Evolutionary conservation across 2,113 vertebrate species (phyloP), one percentile per base, ranked within the genome.

Genomic region (Calonectris borealis): DNA sequence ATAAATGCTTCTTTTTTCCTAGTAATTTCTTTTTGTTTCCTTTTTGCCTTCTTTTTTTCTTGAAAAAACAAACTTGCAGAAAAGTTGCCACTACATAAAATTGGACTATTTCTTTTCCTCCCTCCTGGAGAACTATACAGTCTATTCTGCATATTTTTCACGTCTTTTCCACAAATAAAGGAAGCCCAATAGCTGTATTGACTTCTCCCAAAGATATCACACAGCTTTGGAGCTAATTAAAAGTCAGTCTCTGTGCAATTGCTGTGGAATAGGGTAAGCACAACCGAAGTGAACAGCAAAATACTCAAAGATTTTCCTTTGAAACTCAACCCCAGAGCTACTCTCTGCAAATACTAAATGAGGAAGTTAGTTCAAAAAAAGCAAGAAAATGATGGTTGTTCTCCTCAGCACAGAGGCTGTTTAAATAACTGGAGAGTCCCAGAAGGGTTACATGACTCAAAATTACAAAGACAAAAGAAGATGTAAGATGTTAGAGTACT

Each of bases 201-300:
- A 82, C 81, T 86, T 8, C 31, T 91, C 46, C n/a, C 70, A 80
- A 44, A 82, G 81, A 81, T 42, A 82, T 62, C 84, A 87, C 84
- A 83, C 55, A 71, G 66, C 75, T 97, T 22, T 13, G 44, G 31
- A 91, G 91, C 84, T 92, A 94, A 95, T 95, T 93, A 95, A n/a
- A 88, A 93, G 73, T 70, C 82, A 82, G 57, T 19, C 78, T 91
- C 83, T 66, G 31, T 92, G 81, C 86, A 66, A 65, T 61, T 85
- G 65, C 44, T 21, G 22, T 7, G 4, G 70, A 83, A 61, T 15
- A 69, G 81, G 48, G 42, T 46, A 51, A 86, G 61, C 3, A 3
- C 52, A 89, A 89, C 24, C 4, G 1, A 52, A 88, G 21, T 15
- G 80, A 91, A 46, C 54, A 85, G 83, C 65, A 69, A 76, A 96